These are phyloP conservation scores for Andrena camellia DNA, from an alignment of 2,888 invertebrate genomes.

Conservation along the genomic window DNA sequence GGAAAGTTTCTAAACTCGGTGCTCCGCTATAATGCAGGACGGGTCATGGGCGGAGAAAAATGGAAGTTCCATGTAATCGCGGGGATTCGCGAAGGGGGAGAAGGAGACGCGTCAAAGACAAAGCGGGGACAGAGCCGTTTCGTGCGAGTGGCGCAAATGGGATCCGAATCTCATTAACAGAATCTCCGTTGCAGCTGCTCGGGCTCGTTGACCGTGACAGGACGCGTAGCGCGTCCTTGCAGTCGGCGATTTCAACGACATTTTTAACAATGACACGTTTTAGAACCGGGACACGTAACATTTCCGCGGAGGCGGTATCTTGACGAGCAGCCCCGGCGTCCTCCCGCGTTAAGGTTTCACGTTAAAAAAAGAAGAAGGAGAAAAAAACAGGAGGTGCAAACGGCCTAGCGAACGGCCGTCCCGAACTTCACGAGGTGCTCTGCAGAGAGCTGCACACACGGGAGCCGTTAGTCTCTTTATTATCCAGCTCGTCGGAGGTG, in stretches of 20 bases:
- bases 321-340: not conserved
- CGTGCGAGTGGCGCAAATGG: slow-evolving; percentile 22
- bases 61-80: slow-evolving; percentile 13
- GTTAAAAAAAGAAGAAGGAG: not conserved
- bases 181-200: slow-evolving; percentile 26
- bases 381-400: slow-evolving; percentile 7
- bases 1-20: slow-evolving; percentile 33
- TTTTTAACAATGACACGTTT: slow-evolving; percentile 42
- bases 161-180: slow-evolving; percentile 47
- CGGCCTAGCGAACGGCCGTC: slow-evolving; percentile 35
- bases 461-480: slow-evolving; percentile 48
- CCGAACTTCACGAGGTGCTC: slow-evolving; percentile 18
- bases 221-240: not conserved
- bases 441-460: slow-evolving; percentile 16
- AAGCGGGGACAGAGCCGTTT: slow-evolving; percentile 30
- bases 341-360: slow-evolving; percentile 34
- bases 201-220: slow-evolving; percentile 27
- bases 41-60: slow-evolving; percentile 43
- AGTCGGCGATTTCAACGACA: slow-evolving; percentile 5
- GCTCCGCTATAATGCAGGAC: slow-evolving; percentile 34
- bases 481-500: slow-evolving; percentile 14
- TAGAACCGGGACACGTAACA: slow-evolving; percentile 18
- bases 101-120: slow-evolving; percentile 35
- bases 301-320: not conserved
- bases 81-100: not conserved